Conservation (phyloP, 2,113 vertebrate genomes). For the Pelmatolapia mariae region DNA sequence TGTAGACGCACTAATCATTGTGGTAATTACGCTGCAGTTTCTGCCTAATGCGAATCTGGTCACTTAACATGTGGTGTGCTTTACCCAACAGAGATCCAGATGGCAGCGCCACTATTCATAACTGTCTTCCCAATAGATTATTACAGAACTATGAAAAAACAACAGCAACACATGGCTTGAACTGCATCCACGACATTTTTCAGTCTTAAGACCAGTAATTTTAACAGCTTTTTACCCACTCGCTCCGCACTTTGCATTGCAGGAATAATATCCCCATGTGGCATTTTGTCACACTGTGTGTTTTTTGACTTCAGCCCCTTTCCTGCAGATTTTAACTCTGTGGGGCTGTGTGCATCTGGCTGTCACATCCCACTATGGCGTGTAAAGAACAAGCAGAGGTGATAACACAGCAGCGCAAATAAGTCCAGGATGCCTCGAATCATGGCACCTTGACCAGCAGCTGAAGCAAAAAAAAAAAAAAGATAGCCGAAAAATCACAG, state of each 20-base stretch:
- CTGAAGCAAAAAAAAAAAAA: not conserved
- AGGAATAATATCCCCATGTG: slow-evolving; percentile 16
- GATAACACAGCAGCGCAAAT: not conserved
- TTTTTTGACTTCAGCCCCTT: not conserved
- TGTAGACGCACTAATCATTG: slow-evolving; percentile 31
- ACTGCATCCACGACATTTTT: not conserved
- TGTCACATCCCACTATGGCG: not conserved
- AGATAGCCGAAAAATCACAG: not conserved
- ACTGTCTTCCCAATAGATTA: slow-evolving; percentile 6
- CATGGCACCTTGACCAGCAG: slow-evolving; percentile 1
- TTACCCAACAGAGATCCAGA: slow-evolving; percentile 31
- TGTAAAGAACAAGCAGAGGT: not conserved
- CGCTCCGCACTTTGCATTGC: slow-evolving; percentile 1
- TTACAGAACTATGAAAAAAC: not conserved
- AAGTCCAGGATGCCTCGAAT: slow-evolving; percentile 1
- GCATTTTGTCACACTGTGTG: not conserved
- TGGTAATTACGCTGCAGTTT: slow-evolving; percentile 21
- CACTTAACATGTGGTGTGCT: slow-evolving; percentile 32
- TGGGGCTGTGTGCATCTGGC: slow-evolving; percentile 8
- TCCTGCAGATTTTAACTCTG: not conserved
- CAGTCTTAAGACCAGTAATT: not conserved
- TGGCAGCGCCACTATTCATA: slow-evolving; percentile 19
- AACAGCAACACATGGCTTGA: not conserved
- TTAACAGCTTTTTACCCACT: slow-evolving; percentile 19
- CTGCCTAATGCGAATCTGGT: slow-evolving; percentile 34